These are phyloP conservation scores for Nicator chloris DNA, from an alignment of 2,113 vertebrate genomes.

Conservation along the genomic window DNA sequence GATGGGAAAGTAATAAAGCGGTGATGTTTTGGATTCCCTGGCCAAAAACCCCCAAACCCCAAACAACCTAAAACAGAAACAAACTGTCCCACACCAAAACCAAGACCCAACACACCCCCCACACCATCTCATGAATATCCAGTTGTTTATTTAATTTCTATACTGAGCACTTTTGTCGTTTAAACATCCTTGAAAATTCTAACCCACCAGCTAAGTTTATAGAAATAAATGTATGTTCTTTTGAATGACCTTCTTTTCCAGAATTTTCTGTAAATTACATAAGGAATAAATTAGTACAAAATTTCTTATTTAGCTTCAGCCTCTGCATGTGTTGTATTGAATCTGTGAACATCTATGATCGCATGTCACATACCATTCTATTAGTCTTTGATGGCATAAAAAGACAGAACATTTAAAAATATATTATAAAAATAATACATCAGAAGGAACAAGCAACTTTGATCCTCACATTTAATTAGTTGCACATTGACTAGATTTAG, in stretches of 20 bases:
- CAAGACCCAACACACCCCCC: neutral
- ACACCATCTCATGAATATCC: neutral
- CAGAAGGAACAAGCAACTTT: slow-evolving; percentile 63
- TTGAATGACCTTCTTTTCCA: neutral
- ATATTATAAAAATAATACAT: slow-evolving; percentile 70
- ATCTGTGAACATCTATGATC: slow-evolving; percentile 19
- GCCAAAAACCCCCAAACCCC: neutral
- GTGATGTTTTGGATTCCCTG: neutral
- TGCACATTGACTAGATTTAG: slow-evolving; percentile 55
- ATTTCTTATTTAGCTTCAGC: neutral
- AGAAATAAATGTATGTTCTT: neutral
- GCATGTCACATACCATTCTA: slow-evolving; percentile 46
- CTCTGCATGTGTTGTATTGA: neutral
- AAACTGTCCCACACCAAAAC: accelerated
- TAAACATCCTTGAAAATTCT: neutral
- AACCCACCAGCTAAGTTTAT: neutral
- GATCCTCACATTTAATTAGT: slow-evolving; percentile 72
- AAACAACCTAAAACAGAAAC: neutral
- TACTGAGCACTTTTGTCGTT: neutral
- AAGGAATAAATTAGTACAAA: neutral
- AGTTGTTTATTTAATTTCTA: neutral
- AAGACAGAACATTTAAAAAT: slow-evolving; percentile 44
- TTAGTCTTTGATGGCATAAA: slow-evolving; percentile 62
- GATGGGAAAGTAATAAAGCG: neutral
- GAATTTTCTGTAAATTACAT: neutral